phyloP scores from a whole-genome alignment of 2,797 vertebrate genomes.

The Tenualosa thibaudeaui region DNA sequence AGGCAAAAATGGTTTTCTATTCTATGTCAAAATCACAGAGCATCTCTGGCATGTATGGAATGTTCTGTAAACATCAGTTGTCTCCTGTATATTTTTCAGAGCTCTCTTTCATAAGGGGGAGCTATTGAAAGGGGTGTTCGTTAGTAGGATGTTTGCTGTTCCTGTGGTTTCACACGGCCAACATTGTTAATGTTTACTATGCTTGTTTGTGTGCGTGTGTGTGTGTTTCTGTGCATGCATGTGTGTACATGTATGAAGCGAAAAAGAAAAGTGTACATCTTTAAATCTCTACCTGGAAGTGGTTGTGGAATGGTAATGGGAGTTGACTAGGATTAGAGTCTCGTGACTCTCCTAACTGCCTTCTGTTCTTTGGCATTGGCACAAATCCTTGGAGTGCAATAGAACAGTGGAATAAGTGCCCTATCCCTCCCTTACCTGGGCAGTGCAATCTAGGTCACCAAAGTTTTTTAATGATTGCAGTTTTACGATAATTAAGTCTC shows the following conservation, averaged over 20 bases:
- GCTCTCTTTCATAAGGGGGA: conserved; percentile 8
- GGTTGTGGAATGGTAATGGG: background rate
- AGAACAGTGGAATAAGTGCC: background rate
- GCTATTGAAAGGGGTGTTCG: conserved; percentile 19
- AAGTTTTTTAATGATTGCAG: conserved; percentile 7
- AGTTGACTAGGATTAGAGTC: background rate
- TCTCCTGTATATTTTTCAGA: conserved; percentile 34
- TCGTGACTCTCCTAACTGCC: background rate
- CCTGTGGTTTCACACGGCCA: background rate
- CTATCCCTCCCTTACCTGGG: background rate
- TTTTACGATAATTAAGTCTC: background rate
- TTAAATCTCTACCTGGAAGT: background rate
- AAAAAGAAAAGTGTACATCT: background rate
- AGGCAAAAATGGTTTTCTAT: no score
- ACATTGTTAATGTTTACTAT: conserved; percentile 12
- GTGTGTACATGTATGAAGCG: background rate
- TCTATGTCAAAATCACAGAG: background rate
- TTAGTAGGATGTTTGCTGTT: background rate
- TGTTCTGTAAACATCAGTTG: conserved; percentile 30
- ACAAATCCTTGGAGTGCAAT: background rate
- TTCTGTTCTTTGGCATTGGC: background rate
- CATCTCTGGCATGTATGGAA: conserved; percentile 34
- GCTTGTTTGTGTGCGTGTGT: background rate
- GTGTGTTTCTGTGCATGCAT: background rate
- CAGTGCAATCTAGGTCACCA: background rate